Evolutionary conservation across 2,888 invertebrate species (phyloP).

Genomic region (Megastigmus dorsalis): DNA sequence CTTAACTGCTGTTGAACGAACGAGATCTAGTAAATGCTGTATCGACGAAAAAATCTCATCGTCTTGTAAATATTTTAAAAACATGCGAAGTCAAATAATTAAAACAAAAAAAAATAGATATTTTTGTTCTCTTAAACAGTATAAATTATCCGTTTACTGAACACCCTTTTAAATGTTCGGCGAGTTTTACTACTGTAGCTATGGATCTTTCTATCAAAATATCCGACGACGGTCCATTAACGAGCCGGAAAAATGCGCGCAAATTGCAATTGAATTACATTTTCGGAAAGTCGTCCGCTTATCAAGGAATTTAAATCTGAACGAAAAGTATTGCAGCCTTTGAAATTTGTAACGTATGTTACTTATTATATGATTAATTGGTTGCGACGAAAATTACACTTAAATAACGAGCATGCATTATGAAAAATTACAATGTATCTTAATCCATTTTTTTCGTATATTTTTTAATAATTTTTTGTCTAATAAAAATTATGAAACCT

Average conservation of each 20-base stretch:
- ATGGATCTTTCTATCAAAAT: neutral
- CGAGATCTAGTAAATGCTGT: slow-evolving; percentile 30
- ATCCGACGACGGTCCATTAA: slow-evolving; percentile 45
- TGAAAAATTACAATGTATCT: slow-evolving; percentile 41
- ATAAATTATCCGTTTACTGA: slow-evolving; percentile 7
- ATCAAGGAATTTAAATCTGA: slow-evolving; percentile 14
- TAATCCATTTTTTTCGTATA: slow-evolving; percentile 16
- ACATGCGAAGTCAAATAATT: slow-evolving; percentile 2
- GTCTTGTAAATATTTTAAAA: slow-evolving; percentile 18
- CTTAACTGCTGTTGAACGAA: neutral
- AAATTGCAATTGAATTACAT: slow-evolving; percentile 51
- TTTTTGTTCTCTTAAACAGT: neutral
- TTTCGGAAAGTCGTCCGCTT: slow-evolving; percentile 15
- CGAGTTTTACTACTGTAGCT: neutral
- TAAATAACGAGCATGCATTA: slow-evolving; percentile 41
- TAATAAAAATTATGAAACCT: slow-evolving; percentile 20
- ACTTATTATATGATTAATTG: slow-evolving; percentile 1
- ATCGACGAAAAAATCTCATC: neutral
- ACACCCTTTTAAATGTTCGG: neutral
- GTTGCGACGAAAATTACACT: slow-evolving; percentile 15
- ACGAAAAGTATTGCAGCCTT: slow-evolving; percentile 39
- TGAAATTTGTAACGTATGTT: slow-evolving; percentile 12
- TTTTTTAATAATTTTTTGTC: slow-evolving; percentile 18
- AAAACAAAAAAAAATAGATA: slow-evolving; percentile 29
- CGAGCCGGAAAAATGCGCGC: slow-evolving; percentile 17